Conservation (phyloP, 2,113 vertebrate genomes). For the Syngnathoides biaculeatus region DNA sequence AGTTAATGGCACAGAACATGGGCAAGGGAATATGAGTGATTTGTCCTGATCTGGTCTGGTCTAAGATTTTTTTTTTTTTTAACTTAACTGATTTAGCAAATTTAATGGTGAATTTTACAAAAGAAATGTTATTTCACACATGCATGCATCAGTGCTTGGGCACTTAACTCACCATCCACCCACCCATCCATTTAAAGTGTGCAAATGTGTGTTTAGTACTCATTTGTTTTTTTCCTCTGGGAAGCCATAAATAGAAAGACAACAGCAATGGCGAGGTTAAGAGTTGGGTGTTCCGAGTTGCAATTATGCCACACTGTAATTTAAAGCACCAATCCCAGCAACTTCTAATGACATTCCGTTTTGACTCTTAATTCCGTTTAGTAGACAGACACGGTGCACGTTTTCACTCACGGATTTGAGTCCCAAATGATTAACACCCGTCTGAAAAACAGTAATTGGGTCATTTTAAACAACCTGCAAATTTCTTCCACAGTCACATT, state of each 20-base stretch:
- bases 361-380: conserved; percentile 43
- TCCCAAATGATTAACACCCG: conserved; percentile 46
- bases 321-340: conserved; percentile 29
- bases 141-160: conserved; percentile 35
- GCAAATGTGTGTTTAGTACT: conserved; percentile 30
- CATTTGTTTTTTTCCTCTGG: conserved; percentile 48
- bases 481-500: conserved; percentile 65
- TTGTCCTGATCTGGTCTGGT: conserved; percentile 20
- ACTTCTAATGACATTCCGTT: conserved; percentile 46
- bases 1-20: conserved; percentile 53
- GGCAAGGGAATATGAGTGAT: conserved; percentile 25
- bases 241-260: conserved; percentile 45
- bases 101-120: conserved; percentile 17
- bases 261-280: conserved; percentile 27
- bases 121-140: conserved; percentile 39
- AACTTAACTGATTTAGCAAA: conserved; percentile 36
- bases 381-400: conserved; percentile 31
- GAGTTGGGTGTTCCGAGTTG: conserved; percentile 33
- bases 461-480: conserved; percentile 61
- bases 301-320: conserved; percentile 55
- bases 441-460: conserved; percentile 58
- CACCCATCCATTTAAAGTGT: conserved; percentile 18
- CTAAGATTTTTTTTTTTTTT: conserved; percentile 37
- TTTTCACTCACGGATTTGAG: conserved; percentile 41
- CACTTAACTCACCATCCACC: conserved; percentile 12